These are phyloP conservation scores for Podilymbus podiceps DNA, from an alignment of 2,113 vertebrate genomes.

Conservation along the genomic window DNA sequence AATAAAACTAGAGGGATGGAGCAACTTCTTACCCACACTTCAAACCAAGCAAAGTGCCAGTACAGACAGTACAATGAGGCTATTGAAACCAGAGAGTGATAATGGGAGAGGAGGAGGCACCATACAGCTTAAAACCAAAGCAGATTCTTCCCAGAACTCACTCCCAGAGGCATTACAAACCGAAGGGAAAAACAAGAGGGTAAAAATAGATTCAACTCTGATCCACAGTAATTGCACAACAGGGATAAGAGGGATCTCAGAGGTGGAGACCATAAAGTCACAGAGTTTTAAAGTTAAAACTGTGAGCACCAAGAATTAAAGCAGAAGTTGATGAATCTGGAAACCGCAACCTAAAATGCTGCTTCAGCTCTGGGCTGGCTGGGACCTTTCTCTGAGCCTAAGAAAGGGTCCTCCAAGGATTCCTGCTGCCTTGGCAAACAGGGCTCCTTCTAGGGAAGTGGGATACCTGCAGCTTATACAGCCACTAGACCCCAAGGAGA, in stretches of 20 bases:
- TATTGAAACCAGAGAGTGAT: constrained; percentile 54
- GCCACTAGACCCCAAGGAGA: not conserved
- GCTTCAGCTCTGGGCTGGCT: not conserved
- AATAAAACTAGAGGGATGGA: not conserved
- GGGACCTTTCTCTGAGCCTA: not conserved
- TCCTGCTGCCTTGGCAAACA: not conserved
- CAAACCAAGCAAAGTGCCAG: constrained; percentile 41
- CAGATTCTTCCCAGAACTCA: constrained; percentile 54
- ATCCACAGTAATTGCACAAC: constrained; percentile 60
- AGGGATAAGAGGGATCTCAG: constrained; percentile 33
- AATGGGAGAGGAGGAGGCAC: constrained; percentile 64
- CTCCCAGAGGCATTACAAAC: constrained; percentile 48
- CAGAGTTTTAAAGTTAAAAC: constrained; percentile 32
- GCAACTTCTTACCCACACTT: constrained; percentile 53
- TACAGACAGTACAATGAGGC: constrained; percentile 48
- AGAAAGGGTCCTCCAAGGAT: not conserved
- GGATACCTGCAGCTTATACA: not conserved
- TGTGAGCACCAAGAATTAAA: not conserved
- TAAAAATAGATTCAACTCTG: constrained; percentile 66
- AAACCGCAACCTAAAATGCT: not conserved
- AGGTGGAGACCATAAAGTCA: constrained; percentile 29
- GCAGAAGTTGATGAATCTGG: not conserved
- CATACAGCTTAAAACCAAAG: constrained; percentile 54
- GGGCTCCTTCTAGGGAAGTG: not conserved
- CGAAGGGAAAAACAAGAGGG: constrained; percentile 56